phyloP scores from a whole-genome alignment of 35 echinoderm and acorn worm species.

The Heliocidaris tuberculata region DNA sequence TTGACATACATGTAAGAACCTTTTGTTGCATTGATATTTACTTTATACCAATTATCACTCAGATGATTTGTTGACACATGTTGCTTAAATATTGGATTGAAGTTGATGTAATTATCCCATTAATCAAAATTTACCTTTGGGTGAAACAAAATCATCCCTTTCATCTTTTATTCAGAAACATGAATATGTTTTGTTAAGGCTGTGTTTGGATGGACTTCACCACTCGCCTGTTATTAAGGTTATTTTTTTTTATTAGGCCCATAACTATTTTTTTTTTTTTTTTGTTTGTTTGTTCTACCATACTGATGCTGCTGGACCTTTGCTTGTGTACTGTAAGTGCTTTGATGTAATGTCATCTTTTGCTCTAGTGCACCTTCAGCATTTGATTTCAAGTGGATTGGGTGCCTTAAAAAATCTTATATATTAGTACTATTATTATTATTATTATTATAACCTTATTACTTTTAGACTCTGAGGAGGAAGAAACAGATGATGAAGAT shows the following conservation, averaged over 20 bases:
- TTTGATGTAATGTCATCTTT: no score
- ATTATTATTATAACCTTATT: background rate
- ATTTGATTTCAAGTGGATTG: background rate
- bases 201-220: no score
- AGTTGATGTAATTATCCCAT: background rate
- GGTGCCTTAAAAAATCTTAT: background rate
- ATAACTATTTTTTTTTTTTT: background rate
- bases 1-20: no score
- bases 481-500: constrained; percentile 2
- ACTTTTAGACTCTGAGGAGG: background rate
- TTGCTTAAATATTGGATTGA: background rate
- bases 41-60: no score
- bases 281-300: background rate
- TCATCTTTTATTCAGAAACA: background rate
- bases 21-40: no score
- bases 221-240: no score
- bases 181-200: background rate
- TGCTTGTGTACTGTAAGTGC: no score
- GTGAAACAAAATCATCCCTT: background rate
- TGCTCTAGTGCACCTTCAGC: background rate
- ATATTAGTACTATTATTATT: no score
- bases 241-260: no score
- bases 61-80: background rate
- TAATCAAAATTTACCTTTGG: no score
- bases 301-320: background rate